phyloP scores from a whole-genome alignment of 2,797 vertebrate species.

The Steatocranus sp. region DNA sequence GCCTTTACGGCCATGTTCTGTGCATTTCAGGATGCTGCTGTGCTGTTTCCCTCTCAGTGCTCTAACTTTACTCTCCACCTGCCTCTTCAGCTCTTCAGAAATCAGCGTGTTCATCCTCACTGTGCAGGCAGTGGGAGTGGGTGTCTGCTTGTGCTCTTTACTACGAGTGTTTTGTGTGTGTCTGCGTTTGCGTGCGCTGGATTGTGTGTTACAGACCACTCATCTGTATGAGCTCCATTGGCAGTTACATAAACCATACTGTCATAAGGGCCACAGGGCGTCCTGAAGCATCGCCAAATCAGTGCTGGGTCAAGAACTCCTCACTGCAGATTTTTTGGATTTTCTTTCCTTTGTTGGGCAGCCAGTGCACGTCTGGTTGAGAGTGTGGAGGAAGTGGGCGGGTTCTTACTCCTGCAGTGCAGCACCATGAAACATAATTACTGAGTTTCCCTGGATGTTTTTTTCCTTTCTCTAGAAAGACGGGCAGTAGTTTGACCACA shows the following conservation, averaged over 20 bases:
- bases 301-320: constrained; percentile 61
- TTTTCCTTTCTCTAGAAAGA: not conserved
- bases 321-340: constrained; percentile 36
- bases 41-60: constrained; percentile 30
- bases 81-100: constrained; percentile 52
- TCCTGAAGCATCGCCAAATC: constrained; percentile 56
- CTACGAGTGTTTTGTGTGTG: not conserved
- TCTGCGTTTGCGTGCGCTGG: not conserved
- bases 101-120: constrained; percentile 39
- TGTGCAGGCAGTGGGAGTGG: constrained; percentile 37
- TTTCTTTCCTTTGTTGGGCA: constrained; percentile 33
- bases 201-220: constrained; percentile 46
- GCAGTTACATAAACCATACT: constrained; percentile 68
- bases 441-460: not conserved
- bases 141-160: constrained; percentile 22
- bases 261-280: constrained; percentile 55
- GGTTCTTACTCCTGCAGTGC: constrained; percentile 18
- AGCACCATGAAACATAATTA: constrained; percentile 26
- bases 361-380: constrained; percentile 19
- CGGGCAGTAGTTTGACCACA: constrained; percentile 2
- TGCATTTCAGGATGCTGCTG: not conserved
- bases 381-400: constrained; percentile 23
- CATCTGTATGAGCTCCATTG: constrained; percentile 55
- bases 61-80: constrained; percentile 28
- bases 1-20: not conserved